Percentiles rank a stretch among this genome's conserved stretches.
phyloP scores from a whole-genome alignment of 2,888 invertebrate species.

The Falcaria lacertinaria region DNA sequence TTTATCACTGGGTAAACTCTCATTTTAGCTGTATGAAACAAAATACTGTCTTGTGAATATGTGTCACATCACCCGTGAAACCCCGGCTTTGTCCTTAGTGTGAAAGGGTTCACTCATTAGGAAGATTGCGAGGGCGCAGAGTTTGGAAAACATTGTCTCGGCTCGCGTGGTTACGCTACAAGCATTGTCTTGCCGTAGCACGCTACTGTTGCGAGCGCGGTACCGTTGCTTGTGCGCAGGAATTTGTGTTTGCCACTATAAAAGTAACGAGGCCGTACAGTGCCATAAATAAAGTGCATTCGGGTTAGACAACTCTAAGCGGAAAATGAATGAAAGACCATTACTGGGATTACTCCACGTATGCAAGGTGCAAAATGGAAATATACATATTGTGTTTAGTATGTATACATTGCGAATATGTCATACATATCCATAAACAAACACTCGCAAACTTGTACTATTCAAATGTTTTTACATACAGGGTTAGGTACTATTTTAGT shows the following conservation, averaged over 20 bases:
- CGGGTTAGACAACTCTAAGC: slow-evolving; percentile 51
- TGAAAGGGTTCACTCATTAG: slow-evolving; percentile 79
- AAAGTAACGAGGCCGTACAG: slow-evolving; percentile 51
- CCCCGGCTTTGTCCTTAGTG: slow-evolving; percentile 72
- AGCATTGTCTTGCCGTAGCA: slow-evolving; percentile 56
- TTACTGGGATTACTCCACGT: slow-evolving; percentile 49
- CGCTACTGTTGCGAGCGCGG: slow-evolving; percentile 53
- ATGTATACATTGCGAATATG: too few species aligned
- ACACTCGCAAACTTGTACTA: too few species aligned
- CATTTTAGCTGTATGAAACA: slow-evolving; percentile 54
- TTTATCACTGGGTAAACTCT: slow-evolving; percentile 31
- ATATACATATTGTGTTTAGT: too few species aligned
- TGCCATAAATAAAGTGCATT: slow-evolving; percentile 59
- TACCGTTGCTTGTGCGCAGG: slow-evolving; percentile 50
- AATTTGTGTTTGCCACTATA: slow-evolving; percentile 53
- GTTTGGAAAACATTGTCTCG: slow-evolving; percentile 59
- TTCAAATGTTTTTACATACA: too few species aligned
- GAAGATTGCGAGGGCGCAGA: slow-evolving; percentile 75
- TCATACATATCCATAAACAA: too few species aligned
- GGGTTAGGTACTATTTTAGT: too few species aligned
- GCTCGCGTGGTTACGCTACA: slow-evolving; percentile 39
- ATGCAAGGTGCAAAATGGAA: too few species aligned
- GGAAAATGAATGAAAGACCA: slow-evolving; percentile 49
- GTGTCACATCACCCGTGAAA: slow-evolving; percentile 72
- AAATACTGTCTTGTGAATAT: slow-evolving; percentile 62